Base-by-base conservation (phyloP, 2,113 vertebrate genomes). In the Ivindomyrus marchei region DNA sequence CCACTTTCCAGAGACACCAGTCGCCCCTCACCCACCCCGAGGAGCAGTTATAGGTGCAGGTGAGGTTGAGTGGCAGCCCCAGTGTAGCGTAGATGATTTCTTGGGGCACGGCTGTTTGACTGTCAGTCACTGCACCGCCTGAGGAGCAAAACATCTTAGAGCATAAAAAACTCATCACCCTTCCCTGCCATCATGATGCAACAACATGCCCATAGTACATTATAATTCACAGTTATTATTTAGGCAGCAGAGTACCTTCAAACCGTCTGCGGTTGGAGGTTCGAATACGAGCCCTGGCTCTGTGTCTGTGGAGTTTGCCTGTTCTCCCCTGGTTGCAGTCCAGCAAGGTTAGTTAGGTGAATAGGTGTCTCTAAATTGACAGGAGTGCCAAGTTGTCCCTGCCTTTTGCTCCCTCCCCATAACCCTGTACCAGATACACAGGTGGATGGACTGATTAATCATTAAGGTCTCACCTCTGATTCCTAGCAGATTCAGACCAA, bases 41-140 rank as follows among this genome's bases (percentile, higher is more conserved):
- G n/a, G 95, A 95, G 90, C 95, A 96, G 88, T 95, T 93, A 90
- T 94, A 96, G 47, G 91, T 93, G 92, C 96, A 96, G 89, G 92
- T 94, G 85, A 96, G 88, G 4, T 80, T 93, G 15, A 94, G 7
- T 9, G 91, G 62, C 9, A 92, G 86, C 0, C 94, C 93, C 17
- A 96, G 62, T 0, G 47, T 91, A 13, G 92, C 94, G 46, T 85
- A 45, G 56, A 93, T 8, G 1, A 66, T 10, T 1, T 94, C 91
- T 45, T 47, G 2, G 0, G 24, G 87, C 0, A 10, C 27, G 66
- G 85, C 88, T 8, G 24, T 21, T 9, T 89, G 31, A 47, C 50
- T 42, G 89, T 91, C 66, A 27, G 47, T 93, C 21, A 85, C 89
- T 56, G 93, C 91, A 42, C 46, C 49, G 84, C 45, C 45, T 47